Evolutionary conservation across 2,888 invertebrate species (phyloP).

Genomic region (Anthrax anthrax): DNA sequence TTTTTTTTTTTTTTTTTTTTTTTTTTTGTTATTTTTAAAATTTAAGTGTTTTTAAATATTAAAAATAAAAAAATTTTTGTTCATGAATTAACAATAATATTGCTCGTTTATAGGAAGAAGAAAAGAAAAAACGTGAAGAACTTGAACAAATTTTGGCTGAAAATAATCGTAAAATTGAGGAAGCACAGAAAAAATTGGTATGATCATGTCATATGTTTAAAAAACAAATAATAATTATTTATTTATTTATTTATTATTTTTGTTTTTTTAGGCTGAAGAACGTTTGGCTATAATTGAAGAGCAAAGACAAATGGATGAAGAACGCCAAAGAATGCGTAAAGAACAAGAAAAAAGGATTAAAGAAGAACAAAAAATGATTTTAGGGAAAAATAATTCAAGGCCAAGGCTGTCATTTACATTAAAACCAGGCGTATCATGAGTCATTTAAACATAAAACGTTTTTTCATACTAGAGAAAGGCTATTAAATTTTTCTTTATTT

Average conservation of each 20-base stretch:
- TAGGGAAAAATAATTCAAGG: conserved; percentile 93
- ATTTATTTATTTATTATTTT: conserved; percentile 1
- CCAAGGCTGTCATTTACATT: conserved; percentile 87
- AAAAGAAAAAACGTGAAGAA: conserved; percentile 87
- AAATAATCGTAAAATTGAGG: conserved; percentile 95
- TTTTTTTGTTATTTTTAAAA: neutral
- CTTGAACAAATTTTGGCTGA: conserved; percentile 93
- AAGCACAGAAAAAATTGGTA: conserved; percentile 92
- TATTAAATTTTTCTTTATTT: no score
- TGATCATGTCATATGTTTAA: conserved; percentile 29
- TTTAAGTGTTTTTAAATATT: neutral
- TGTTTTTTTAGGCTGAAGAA: conserved; percentile 74
- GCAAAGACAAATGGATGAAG: conserved; percentile 90
- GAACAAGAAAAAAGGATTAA: conserved; percentile 85
- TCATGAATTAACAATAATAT: neutral
- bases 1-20: conserved; percentile 9
- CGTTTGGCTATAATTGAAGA: conserved; percentile 92
- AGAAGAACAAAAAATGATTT: conserved; percentile 92
- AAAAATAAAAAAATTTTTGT: no score
- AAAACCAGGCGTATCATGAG: conserved; percentile 60
- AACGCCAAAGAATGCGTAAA: conserved; percentile 80
- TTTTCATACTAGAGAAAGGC: no score
- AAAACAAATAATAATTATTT: no score
- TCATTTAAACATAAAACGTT: conserved; percentile 16
- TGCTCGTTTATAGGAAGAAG: conserved; percentile 75